phyloP scores from a whole-genome alignment of 2,113 vertebrate genomes.

The Hemiscyllium ocellatum region DNA sequence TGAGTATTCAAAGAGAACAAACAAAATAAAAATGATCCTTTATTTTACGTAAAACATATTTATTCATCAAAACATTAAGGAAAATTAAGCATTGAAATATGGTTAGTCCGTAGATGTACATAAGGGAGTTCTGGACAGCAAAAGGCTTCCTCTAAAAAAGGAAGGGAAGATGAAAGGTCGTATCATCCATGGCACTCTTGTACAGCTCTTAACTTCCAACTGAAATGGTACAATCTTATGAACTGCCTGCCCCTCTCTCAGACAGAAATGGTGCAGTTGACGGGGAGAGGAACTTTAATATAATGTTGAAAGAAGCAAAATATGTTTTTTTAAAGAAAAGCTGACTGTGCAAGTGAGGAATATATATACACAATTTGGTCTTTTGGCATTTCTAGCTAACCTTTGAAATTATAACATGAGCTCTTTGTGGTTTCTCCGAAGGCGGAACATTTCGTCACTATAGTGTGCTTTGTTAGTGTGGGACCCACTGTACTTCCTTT shows the following conservation, averaged over 20 bases:
- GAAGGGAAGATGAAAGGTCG: neutral
- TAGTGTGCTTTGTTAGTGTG: slow-evolving; percentile 45
- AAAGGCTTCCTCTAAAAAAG: neutral
- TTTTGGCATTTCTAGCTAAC: slow-evolving; percentile 43
- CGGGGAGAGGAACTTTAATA: neutral
- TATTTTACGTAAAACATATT: neutral
- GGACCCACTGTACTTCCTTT: slow-evolving; percentile 50
- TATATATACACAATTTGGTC: slow-evolving; percentile 10
- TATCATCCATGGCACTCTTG: neutral
- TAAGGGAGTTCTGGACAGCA: neutral
- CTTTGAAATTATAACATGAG: slow-evolving; percentile 44
- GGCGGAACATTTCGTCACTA: slow-evolving; percentile 48
- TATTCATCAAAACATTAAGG: neutral
- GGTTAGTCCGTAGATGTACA: neutral
- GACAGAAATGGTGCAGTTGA: neutral
- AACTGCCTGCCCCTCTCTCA: neutral
- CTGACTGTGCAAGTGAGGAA: neutral
- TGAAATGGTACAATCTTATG: neutral
- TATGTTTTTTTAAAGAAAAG: neutral
- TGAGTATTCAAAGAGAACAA: neutral
- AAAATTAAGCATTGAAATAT: neutral
- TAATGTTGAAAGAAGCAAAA: neutral
- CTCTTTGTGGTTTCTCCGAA: slow-evolving; percentile 51
- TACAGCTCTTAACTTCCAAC: neutral
- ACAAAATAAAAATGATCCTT: neutral